Conservation (phyloP, 2,113 vertebrate species). For the Mobula hypostoma region DNA sequence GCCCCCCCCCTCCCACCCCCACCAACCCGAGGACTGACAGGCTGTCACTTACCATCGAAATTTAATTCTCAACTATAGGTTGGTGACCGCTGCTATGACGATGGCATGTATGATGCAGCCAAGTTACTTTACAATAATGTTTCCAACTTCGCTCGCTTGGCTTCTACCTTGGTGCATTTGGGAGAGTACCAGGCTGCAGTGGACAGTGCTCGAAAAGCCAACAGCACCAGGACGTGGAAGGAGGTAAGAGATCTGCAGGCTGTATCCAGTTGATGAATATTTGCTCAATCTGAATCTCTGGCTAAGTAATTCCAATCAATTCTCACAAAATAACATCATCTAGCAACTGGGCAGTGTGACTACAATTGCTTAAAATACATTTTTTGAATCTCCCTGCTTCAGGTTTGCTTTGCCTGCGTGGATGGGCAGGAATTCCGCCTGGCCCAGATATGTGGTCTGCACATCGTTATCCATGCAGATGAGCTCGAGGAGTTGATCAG, state of each 20-base stretch:
- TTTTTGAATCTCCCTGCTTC: neutral
- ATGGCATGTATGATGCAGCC: constrained; percentile 79
- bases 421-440: constrained; percentile 79
- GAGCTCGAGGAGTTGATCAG: constrained; percentile 83
- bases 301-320: neutral
- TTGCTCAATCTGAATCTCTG: neutral
- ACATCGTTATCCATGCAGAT: constrained; percentile 86
- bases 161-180: constrained; percentile 77
- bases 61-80: constrained; percentile 54
- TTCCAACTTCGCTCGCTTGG: constrained; percentile 81
- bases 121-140: constrained; percentile 79
- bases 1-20: no score
- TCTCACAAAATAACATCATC: neutral
- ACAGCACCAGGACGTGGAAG: constrained; percentile 83
- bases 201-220: constrained; percentile 82
- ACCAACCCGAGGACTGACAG: no score
- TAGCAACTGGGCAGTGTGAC: no score
- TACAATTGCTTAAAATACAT: neutral
- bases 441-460: constrained; percentile 81
- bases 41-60: neutral
- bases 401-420: constrained; percentile 89
- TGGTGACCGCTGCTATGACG: constrained; percentile 81
- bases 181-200: constrained; percentile 85
- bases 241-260: constrained; percentile 57
- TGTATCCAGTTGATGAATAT: neutral